Percentiles rank a stretch among this genome's conserved stretches.
Evolutionary conservation across 2,888 invertebrate species (phyloP).

Genomic region (Melipona beecheii): DNA sequence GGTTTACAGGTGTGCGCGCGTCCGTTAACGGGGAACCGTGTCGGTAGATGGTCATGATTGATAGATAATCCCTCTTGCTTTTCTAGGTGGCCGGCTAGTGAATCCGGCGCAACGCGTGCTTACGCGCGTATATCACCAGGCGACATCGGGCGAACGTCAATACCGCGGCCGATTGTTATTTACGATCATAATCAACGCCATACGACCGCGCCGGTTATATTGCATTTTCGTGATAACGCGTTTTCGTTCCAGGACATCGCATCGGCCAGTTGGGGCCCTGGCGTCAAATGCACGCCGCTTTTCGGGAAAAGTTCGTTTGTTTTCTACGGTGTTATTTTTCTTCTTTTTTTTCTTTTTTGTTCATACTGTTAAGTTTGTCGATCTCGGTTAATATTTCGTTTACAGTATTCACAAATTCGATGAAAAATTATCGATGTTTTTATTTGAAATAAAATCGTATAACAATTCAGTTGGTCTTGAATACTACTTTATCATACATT

Average conservation of each 20-base stretch:
- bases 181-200: slow-evolving; percentile 77
- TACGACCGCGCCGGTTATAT: slow-evolving; percentile 44
- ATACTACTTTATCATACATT: too few species aligned
- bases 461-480: too few species aligned
- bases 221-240: slow-evolving; percentile 57
- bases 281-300: not conserved
- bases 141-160: slow-evolving; percentile 77
- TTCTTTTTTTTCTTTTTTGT: too few species aligned
- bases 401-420: too few species aligned
- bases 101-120: slow-evolving; percentile 50
- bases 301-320: too few species aligned
- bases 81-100: slow-evolving; percentile 34
- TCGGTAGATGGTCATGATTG: slow-evolving; percentile 65
- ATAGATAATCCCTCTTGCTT: slow-evolving; percentile 66
- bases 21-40: slow-evolving; percentile 20
- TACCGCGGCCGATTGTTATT: slow-evolving; percentile 75
- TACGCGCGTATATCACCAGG: slow-evolving; percentile 69
- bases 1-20: slow-evolving; percentile 18
- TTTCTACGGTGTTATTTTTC: not conserved
- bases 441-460: too few species aligned
- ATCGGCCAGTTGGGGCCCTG: not conserved
- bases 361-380: too few species aligned
- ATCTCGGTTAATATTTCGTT: too few species aligned
- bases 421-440: too few species aligned
- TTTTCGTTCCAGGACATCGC: slow-evolving; percentile 18